These are phyloP conservation scores for Pterostichus madidus DNA, from an alignment of 2,888 invertebrate genomes.

Conservation along the genomic window DNA sequence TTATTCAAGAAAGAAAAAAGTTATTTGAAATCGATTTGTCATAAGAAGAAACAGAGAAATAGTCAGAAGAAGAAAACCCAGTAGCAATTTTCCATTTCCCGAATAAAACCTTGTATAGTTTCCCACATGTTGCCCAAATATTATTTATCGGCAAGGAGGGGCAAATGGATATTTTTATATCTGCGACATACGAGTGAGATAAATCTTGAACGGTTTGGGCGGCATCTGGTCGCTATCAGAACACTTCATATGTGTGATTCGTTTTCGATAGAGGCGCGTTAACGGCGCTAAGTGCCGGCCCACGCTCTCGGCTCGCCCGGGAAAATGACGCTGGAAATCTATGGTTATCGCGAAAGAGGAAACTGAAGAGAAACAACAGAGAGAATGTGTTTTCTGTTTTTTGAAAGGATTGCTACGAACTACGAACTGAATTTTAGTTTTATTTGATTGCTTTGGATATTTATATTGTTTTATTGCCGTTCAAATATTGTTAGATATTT, in stretches of 20 bases:
- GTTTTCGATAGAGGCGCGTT: constrained; percentile 74
- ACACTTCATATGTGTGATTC: constrained; percentile 76
- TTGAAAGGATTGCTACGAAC: no score
- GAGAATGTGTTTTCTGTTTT: no score
- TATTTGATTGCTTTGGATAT: no score
- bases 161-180: constrained; percentile 78
- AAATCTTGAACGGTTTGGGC: constrained; percentile 73
- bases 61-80: background rate
- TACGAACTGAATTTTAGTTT: no score
- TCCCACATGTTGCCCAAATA: constrained; percentile 61
- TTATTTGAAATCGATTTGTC: no score
- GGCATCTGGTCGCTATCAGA: constrained; percentile 76
- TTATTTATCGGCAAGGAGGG: constrained; percentile 73
- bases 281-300: constrained; percentile 10
- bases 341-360: no score
- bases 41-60: background rate
- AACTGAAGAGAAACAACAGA: no score
- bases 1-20: no score
- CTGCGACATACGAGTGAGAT: constrained; percentile 72
- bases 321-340: no score
- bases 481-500: no score
- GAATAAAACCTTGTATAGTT: background rate
- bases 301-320: no score
- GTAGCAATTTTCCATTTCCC: constrained; percentile 10
- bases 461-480: no score